A percentile compares a stretch with the other conserved stretches of the same genome.
Evolutionary conservation across 1,140 invertebrate species (phyloP).

Genomic region (Semibalanus balanoides): DNA sequence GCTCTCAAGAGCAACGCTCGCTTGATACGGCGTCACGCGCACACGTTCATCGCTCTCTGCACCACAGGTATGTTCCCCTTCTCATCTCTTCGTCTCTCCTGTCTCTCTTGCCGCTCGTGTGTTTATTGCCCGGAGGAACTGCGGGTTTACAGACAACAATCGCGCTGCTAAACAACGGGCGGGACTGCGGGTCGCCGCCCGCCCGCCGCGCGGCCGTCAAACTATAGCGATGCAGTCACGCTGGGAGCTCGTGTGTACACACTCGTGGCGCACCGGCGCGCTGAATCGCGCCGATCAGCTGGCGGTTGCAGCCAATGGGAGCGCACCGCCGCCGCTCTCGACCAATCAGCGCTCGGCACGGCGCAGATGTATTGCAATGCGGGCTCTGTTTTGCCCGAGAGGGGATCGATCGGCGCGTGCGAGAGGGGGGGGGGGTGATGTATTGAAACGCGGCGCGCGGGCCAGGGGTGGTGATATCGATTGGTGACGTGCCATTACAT

Average conservation of each 20-base stretch:
- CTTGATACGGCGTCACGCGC: not conserved
- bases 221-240: not conserved
- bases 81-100: too few relatives aligned
- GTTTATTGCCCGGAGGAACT: too few relatives aligned
- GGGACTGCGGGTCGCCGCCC: too few relatives aligned
- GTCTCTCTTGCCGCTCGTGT: too few relatives aligned
- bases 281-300: not conserved
- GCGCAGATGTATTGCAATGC: not conserved
- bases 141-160: too few relatives aligned
- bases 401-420: not conserved
- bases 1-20: not conserved
- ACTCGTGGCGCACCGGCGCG: not conserved
- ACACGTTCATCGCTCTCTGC: constrained; percentile 6
- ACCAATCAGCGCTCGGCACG: not conserved
- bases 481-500: not conserved
- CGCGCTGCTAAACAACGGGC: too few relatives aligned
- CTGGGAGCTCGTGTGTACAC: not conserved
- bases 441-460: not conserved
- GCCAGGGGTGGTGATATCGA: not conserved
- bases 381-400: not conserved
- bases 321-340: too few relatives aligned
- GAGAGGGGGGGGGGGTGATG: not conserved
- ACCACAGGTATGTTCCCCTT: not conserved
- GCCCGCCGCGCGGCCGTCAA: too few relatives aligned
- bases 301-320: not conserved